Evolutionary conservation across 2,797 vertebrate genomes (phyloP).

Genomic region (Peromyscus aztecus): DNA sequence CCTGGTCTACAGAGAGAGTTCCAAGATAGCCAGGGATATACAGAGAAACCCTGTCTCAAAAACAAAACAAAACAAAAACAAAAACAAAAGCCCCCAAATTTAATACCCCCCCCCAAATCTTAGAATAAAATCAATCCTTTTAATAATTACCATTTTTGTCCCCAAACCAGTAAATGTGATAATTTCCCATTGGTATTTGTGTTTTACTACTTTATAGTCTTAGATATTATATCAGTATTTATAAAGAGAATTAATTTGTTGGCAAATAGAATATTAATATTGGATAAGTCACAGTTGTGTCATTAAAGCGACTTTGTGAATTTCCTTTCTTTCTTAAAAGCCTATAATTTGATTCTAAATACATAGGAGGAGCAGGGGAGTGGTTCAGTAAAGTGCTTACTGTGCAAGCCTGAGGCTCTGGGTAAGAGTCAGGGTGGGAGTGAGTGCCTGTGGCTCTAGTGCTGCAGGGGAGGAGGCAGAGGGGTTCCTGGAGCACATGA

Average conservation of each 20-base stretch:
- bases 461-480: not conserved
- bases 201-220: constrained; percentile 28
- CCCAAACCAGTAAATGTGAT: not conserved
- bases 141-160: not conserved
- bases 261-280: not conserved
- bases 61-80: not conserved
- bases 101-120: not conserved
- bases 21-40: not conserved
- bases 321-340: constrained; percentile 50
- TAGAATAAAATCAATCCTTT: constrained; percentile 32
- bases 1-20: not conserved
- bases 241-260: constrained; percentile 55
- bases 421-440: not conserved
- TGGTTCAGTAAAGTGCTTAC: not conserved
- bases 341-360: constrained; percentile 41
- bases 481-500: not conserved
- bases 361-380: not conserved
- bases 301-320: not conserved
- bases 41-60: not conserved
- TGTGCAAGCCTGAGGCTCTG: not conserved
- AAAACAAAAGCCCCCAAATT: not conserved
- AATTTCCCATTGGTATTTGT: constrained; percentile 19
- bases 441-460: not conserved
- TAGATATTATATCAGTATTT: not conserved
- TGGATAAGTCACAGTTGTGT: not conserved